Evolutionary conservation across 1,140 invertebrate species (phyloP).

Genomic region (Nixonia krombeini): DNA sequence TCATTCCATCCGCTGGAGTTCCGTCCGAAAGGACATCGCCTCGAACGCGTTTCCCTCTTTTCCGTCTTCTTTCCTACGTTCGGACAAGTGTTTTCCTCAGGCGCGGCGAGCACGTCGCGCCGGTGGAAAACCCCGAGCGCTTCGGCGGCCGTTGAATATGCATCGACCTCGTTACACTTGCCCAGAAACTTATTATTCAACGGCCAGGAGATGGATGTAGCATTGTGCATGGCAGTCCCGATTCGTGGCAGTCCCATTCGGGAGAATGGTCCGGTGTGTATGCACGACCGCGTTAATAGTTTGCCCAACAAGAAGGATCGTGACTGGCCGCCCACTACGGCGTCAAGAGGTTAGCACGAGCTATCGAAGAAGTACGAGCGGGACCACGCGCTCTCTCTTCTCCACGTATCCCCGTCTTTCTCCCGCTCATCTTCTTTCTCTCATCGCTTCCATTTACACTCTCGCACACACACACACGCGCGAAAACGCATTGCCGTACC

Average conservation of each 20-base stretch:
- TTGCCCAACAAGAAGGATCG: slow-evolving; percentile 19
- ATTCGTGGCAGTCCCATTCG: slow-evolving; percentile 40
- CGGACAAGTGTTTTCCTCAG: no score
- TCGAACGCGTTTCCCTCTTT: no score
- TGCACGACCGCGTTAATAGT: slow-evolving; percentile 56
- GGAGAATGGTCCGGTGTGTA: slow-evolving; percentile 55
- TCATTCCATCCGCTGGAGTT: slow-evolving; percentile 32
- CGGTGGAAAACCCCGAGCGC: no score
- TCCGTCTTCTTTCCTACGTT: no score
- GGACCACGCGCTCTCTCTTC: not conserved
- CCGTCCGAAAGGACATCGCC: no score
- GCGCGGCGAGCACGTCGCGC: no score
- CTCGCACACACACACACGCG: slow-evolving; percentile 6
- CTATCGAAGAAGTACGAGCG: slow-evolving; percentile 4
- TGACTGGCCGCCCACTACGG: slow-evolving; percentile 12
- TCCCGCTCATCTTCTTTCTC: slow-evolving; percentile 11
- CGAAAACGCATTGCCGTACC: not conserved
- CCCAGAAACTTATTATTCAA: slow-evolving; percentile 33
- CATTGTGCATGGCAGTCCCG: slow-evolving; percentile 16
- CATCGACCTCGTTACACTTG: slow-evolving; percentile 31
- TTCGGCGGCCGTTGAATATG: no score
- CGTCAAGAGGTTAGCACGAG: slow-evolving; percentile 24
- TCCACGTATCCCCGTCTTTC: not conserved
- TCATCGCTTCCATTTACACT: slow-evolving; percentile 8
- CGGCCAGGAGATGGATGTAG: slow-evolving; percentile 31